These are phyloP conservation scores for Sinotaia quadrata DNA, from an alignment of 2,888 invertebrate species.

Conservation along the genomic window DNA sequence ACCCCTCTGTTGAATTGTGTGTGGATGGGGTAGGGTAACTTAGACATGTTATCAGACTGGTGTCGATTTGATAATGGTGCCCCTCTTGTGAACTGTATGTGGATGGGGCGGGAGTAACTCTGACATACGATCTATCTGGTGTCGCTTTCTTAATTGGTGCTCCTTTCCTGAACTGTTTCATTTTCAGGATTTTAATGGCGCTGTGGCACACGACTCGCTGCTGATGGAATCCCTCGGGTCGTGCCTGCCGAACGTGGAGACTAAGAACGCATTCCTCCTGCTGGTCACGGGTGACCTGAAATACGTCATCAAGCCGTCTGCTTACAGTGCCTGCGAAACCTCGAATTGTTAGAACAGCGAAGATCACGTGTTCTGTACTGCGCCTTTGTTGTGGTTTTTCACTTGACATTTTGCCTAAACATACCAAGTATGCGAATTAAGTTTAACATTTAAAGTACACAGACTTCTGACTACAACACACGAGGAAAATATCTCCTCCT, in stretches of 20 bases:
- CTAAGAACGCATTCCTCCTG: conserved; percentile 17
- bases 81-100: not conserved
- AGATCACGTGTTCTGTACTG: no score
- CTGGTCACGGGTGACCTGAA: conserved; percentile 19
- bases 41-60: not conserved
- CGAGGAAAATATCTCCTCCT: no score
- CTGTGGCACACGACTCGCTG: conserved; percentile 17
- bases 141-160: no score
- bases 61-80: no score
- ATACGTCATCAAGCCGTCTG: not conserved
- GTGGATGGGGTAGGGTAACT: not conserved
- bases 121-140: no score
- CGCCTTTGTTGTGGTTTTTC: no score
- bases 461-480: no score
- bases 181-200: conserved; percentile 20
- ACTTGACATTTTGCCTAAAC: no score
- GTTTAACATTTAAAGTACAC: no score
- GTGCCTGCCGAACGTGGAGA: conserved; percentile 20
- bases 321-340: not conserved
- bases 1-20: no score
- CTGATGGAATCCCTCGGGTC: conserved; percentile 18
- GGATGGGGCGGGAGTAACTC: not conserved
- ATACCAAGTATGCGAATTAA: no score
- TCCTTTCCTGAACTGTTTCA: not conserved
- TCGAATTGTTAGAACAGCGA: not conserved